Base-by-base conservation (phyloP, 2,113 vertebrate genomes). In the Nannospalax galili region DNA sequence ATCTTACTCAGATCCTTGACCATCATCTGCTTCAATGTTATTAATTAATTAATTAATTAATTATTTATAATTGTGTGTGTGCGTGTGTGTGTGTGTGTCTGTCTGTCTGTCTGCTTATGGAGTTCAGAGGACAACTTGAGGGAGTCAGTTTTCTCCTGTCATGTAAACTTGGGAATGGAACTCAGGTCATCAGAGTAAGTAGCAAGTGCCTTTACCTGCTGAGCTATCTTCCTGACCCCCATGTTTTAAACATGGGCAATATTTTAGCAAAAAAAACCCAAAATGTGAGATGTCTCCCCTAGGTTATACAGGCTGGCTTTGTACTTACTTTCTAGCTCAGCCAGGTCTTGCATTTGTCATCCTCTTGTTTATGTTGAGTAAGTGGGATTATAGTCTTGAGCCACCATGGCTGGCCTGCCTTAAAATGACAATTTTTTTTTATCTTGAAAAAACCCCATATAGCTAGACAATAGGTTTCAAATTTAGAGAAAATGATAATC, bases 401-500 rank as follows among this genome's bases (percentile, higher is more conserved):
- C n/a, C 52, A 87, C 40, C 22, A 74, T 16, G 72, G 7, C 15
- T 62, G 22, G 60, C 60, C 22, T 62, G 48, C 6, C 11, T 52
- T 52, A 6, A 52, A 52, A 7, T 11, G 6, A 52, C 48, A 52
- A 52, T 52, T 52, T 52, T 52, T n/a, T 52, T 52, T 52, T 52
- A 11, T 52, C 48, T 52, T 52, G 95, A 91, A 91, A 90, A 86
- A 52, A 16, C 7, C 28, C 64, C 28, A 84, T 65, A 42, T 52
- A 78, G 32, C 24, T 75, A 67, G 48, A 82, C 85, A 84, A 89
- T 82, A 14, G 32, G 24, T 64, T 91, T 42, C 35, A 26, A 65
- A 11, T 87, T 94, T 77, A 70, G 35, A 52, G 73, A 62, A 78
- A 92, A 88, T 95, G 11, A 84, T n/a, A 86, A 78, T 73, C 5